Evolutionary conservation across 1,140 invertebrate species (phyloP), one percentile per base, ranked within the genome.

Genomic region (Calycopis cecrops): DNA sequence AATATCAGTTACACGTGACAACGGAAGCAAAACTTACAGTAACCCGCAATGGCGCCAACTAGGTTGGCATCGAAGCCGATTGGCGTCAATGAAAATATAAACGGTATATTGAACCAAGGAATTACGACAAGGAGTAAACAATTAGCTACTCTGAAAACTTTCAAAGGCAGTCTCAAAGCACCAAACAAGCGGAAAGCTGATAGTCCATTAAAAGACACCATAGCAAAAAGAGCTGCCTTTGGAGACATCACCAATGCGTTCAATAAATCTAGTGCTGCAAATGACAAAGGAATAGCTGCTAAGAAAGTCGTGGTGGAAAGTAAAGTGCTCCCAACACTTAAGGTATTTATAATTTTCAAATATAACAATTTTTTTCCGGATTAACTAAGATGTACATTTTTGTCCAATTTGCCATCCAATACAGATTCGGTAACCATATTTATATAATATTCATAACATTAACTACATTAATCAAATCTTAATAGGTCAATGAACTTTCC

Each of bases 191-290:
- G 90, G 70, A 91, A 91, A 86, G 90, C 90, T 9, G 89, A 90
- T 57, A 90, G 90, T 57, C 90, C 90, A 10, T 62, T 88, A 17
- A 90, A 90, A 78, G 89, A 90, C 70, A 71, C 73, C 54, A 87
- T 76, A 10, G 88, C 83, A 4, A 95, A 94, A 75, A 86, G 93
- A 69, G 91, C 91, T 53, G 93, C 93, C 1, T 91, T 95, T 67
- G 92, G 92, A 60, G 94, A 95, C 70, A 90, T 95, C 48, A 95
- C 93, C 3, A 95, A 95, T 88, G 92, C 87, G 53, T 81, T 84
- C 57, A 75, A 76, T 64, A 89, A 88, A 65, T 74, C 78, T 12
- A 70, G 55, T 50, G 68, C 67, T 51, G 74, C 77, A 10, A 87
- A 86, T 59, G 73, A 83, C 55, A 82, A 85, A 60, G 56, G 57